Conservation (phyloP, 2,797 vertebrate species). For the Sebastes elongatus region DNA sequence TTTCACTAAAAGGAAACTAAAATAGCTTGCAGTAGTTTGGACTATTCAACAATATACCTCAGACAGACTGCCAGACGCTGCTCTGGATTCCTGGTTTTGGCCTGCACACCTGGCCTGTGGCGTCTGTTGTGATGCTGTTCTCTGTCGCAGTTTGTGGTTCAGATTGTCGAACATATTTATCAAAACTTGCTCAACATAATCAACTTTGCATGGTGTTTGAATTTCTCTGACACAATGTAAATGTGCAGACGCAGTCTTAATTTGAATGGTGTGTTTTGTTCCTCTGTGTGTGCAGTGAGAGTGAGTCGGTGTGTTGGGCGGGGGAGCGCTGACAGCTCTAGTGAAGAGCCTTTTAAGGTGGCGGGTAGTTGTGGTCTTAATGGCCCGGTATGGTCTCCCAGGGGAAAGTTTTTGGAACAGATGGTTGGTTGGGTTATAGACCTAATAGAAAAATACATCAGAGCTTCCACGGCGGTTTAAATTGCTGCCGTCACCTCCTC, state of each 20-base stretch:
- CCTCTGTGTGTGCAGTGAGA: neutral
- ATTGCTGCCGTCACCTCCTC: slow-evolving; percentile 21
- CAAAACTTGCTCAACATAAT: too few species aligned
- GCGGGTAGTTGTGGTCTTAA: slow-evolving; percentile 40
- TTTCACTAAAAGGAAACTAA: too few species aligned
- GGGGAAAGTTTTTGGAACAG: slow-evolving; percentile 47
- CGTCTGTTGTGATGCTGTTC: too few species aligned
- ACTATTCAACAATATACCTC: too few species aligned
- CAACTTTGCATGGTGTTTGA: too few species aligned
- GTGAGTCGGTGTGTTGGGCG: neutral
- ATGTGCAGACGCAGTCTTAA: slow-evolving; percentile 11
- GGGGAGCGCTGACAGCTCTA: slow-evolving; percentile 8
- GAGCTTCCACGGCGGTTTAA: slow-evolving; percentile 15
- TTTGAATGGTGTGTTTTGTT: neutral
- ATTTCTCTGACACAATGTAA: too few species aligned
- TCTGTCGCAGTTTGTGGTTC: too few species aligned
- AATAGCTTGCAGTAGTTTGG: too few species aligned
- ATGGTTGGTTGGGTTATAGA: slow-evolving; percentile 42
- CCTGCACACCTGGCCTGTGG: too few species aligned
- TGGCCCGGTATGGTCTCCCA: slow-evolving; percentile 19
- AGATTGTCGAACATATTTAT: too few species aligned
- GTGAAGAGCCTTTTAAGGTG: slow-evolving; percentile 40
- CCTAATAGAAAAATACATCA: slow-evolving; percentile 51
- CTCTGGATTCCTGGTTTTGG: too few species aligned
- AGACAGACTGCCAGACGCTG: too few species aligned